Base-by-base conservation (phyloP, 2,113 vertebrate genomes). In the Clarias batrachus region DNA sequence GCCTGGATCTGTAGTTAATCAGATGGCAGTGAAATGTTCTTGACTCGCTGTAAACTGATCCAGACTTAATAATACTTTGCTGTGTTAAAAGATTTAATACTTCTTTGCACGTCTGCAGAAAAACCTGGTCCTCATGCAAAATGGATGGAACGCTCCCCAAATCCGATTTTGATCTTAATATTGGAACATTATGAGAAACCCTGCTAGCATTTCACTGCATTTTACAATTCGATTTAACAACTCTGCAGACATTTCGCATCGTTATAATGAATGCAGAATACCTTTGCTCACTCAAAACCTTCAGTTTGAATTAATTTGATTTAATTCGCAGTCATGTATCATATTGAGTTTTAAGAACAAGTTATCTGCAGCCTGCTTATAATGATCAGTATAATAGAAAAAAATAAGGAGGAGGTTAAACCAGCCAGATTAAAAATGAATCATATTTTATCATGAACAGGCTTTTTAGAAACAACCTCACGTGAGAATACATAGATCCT, bases 271-370 rank as follows among this genome's bases (percentile, higher is more conserved):
- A 82, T 87, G 85, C 68, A 65, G 52, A 82, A 87, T 82, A 81
- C 86, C 80, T 82, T 87, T 87, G 76, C 57, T 73, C 59, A 27
- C 68, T 86, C 48, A 52, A 66, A 48, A 76, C 80, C 74, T 66
- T 83, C 27, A 23, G 86, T 82, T 87, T 82, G 68, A 59, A 76
- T 81, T 48, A 7, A 27, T 82, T 33, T 83, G 82, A 82, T 77
- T 82, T 87, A 76, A 87, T 82, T 87, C 70, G 57, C 70, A 87
- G 77, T 77, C 86, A 76, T 76, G 71, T 82, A 83, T 82, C 70
- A 82, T 41, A 65, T 41, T 65, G 80, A 27, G 80, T 27, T 25
- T 77, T 65, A 83, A 57, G 68, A 79, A 82, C 71, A 62, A 68
- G 77, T 60, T 89, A 59, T 74, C 54, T 56, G 27, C 74, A 54